phyloP scores from a whole-genome alignment of 1,140 invertebrate genomes.

The Dreissena polymorpha region DNA sequence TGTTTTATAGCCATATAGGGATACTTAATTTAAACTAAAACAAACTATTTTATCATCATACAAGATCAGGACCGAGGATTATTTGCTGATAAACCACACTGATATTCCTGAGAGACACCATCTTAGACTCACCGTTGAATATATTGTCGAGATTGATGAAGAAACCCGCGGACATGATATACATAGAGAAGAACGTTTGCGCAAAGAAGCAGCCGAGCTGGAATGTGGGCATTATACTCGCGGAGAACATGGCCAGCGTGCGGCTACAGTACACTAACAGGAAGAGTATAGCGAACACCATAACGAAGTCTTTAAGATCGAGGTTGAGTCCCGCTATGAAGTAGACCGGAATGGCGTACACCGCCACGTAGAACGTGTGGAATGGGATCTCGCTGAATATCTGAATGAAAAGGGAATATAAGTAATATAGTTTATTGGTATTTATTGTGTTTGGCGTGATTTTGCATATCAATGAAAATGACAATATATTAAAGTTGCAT shows the following conservation, averaged over 20 bases:
- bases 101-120: no score
- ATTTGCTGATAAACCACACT: no score
- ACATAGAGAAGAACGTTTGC: constrained; percentile 71
- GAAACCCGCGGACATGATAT: constrained; percentile 72
- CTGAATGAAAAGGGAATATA: constrained; percentile 54
- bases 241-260: constrained; percentile 69
- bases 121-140: constrained; percentile 64
- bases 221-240: constrained; percentile 70
- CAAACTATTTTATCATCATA: no score
- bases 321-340: constrained; percentile 65
- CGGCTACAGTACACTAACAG: constrained; percentile 70
- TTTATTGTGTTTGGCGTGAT: no score
- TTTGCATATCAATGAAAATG: no score
- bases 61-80: no score
- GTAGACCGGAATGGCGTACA: constrained; percentile 71
- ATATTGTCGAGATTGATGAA: constrained; percentile 75
- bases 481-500: no score
- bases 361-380: constrained; percentile 67
- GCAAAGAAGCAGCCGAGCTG: constrained; percentile 68
- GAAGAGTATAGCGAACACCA: constrained; percentile 68
- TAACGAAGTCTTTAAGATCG: constrained; percentile 63
- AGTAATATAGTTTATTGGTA: no score
- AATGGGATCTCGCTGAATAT: constrained; percentile 72
- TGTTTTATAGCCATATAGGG: no score
- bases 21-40: no score